Percentiles rank a stretch among this genome's conserved stretches.
Evolutionary conservation across 2,888 invertebrate species (phyloP).

Genomic region (Acanthosepion esculentum): DNA sequence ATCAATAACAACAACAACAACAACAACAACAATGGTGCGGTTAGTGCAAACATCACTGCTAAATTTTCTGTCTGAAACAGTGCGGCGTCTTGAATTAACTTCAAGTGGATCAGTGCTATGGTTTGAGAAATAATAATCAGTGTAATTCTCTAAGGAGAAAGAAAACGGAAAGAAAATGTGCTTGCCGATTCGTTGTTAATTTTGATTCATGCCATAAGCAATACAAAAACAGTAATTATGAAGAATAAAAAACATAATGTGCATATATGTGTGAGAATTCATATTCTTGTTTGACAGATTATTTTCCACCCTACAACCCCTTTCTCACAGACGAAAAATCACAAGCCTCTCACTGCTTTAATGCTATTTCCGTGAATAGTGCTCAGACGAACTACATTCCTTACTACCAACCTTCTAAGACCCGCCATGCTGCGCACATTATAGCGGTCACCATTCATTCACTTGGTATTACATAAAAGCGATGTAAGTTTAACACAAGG

Average conservation of each 20-base stretch:
- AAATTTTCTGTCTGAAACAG: background rate
- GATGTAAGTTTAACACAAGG: no score
- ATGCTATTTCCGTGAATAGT: no score
- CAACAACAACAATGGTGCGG: background rate
- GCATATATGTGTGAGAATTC: no score
- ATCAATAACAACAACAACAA: background rate
- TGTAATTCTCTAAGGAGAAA: background rate
- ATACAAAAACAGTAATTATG: background rate
- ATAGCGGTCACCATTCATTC: no score
- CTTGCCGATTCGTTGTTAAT: background rate
- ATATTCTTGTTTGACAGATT: no score
- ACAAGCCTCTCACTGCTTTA: no score
- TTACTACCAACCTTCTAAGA: no score
- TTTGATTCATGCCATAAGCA: background rate
- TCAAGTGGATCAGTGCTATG: background rate
- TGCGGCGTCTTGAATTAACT: background rate
- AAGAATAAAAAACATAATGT: background rate
- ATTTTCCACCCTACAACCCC: no score
- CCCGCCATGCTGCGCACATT: no score
- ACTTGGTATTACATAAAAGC: no score
- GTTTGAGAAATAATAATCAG: background rate
- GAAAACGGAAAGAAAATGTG: background rate
- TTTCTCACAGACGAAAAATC: no score
- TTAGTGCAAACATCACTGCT: background rate
- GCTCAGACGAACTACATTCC: no score